phyloP scores from a whole-genome alignment of 2,888 invertebrate genomes.

The Pedicia rivosa region DNA sequence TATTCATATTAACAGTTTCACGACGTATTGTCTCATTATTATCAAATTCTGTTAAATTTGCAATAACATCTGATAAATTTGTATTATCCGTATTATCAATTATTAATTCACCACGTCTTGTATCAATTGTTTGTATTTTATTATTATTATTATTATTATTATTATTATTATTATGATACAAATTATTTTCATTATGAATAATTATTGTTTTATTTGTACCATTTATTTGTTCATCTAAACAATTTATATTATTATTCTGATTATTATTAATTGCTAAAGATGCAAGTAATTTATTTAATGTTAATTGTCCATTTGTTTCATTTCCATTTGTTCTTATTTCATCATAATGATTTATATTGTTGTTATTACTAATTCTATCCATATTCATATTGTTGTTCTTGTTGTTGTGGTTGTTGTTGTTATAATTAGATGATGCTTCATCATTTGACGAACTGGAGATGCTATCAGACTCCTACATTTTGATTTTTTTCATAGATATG shows the following conservation, averaged over 20 bases:
- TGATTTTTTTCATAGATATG: too few species aligned
- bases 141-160: constrained; percentile 15
- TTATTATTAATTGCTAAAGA: constrained; percentile 13
- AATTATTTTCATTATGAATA: constrained; percentile 4
- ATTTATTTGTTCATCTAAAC: too few species aligned
- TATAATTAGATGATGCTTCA: constrained; percentile 2
- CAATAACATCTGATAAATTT: constrained; percentile 7
- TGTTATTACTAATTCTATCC: constrained; percentile 11
- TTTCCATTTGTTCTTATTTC: constrained; percentile 8
- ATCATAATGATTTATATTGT: constrained; percentile 10
- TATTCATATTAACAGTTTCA: too few species aligned
- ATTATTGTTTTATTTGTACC: neutral
- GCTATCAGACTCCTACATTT: constrained; percentile 9
- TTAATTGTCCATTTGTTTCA: constrained; percentile 12
- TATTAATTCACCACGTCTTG: too few species aligned
- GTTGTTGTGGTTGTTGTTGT: constrained; percentile 7
- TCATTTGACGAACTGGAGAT: constrained; percentile 1
- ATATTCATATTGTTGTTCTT: constrained; percentile 11
- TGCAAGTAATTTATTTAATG: constrained; percentile 16
- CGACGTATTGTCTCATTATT: neutral
- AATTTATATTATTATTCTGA: constrained; percentile 7
- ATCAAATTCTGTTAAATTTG: constrained; percentile 7
- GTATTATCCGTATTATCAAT: constrained; percentile 5
- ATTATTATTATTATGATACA: constrained; percentile 11
- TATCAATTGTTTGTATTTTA: too few species aligned